Evolutionary conservation across 2,113 vertebrate species (phyloP).

Genomic region (Todiramphus chloris): DNA sequence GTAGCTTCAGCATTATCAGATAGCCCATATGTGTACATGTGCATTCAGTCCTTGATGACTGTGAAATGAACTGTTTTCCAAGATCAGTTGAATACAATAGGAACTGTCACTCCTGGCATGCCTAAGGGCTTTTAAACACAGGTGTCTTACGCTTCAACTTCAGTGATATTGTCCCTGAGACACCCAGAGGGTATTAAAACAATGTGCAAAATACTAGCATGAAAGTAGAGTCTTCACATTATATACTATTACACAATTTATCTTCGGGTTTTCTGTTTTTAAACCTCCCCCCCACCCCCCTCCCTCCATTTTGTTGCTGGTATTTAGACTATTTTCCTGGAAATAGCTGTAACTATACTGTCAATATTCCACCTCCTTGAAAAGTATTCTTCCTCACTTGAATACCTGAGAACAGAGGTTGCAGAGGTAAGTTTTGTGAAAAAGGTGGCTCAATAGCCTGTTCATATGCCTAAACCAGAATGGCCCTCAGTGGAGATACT

Average conservation of each 20-base stretch:
- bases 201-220: not conserved
- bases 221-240: not conserved
- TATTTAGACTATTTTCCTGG: not conserved
- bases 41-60: not conserved
- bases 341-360: not conserved
- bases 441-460: not conserved
- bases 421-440: not conserved
- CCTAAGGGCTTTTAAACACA: not conserved
- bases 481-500: not conserved
- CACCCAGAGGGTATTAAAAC: not conserved
- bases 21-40: not conserved
- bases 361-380: not conserved
- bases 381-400: not conserved
- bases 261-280: not conserved
- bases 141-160: not conserved
- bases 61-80: not conserved
- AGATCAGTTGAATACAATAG: not conserved
- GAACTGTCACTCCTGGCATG: not conserved
- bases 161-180: fast-evolving
- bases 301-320: not conserved
- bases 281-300: fast-evolving
- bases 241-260: not conserved
- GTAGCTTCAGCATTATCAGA: not conserved
- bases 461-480: not conserved
- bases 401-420: not conserved